Conservation (phyloP, 2,888 invertebrate species). For the Epsilonema sp. region DNA sequence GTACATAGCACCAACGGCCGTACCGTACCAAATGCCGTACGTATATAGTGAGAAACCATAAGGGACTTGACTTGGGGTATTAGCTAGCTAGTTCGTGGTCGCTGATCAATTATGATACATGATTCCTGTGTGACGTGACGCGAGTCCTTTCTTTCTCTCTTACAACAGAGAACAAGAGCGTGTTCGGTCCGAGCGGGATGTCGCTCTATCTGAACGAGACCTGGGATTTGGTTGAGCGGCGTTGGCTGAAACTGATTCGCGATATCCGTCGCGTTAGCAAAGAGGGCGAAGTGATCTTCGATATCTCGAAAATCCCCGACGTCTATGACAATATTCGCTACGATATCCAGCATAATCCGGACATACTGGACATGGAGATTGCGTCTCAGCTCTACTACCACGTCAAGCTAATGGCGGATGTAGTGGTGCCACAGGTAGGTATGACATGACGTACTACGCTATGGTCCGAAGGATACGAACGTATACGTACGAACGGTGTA, state of each 20-base stretch:
- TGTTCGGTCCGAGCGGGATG: no score
- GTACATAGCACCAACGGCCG: no score
- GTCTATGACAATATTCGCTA: slow-evolving; percentile 81
- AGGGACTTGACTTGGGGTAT: no score
- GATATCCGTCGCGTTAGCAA: slow-evolving; percentile 58
- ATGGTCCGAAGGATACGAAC: no score
- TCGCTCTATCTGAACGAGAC: slow-evolving; percentile 92
- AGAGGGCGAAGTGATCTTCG: slow-evolving; percentile 53
- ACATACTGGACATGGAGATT: slow-evolving; percentile 34
- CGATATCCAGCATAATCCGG: slow-evolving; percentile 90
- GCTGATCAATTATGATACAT: no score
- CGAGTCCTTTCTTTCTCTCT: background rate
- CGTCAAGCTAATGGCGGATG: slow-evolving; percentile 89
- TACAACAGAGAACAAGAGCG: background rate
- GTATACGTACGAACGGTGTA: no score
- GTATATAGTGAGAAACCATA: no score
- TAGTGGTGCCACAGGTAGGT: slow-evolving; percentile 87
- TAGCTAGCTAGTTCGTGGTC: no score
- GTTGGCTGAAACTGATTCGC: slow-evolving; percentile 95
- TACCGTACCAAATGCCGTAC: no score
- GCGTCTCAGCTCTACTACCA: slow-evolving; percentile 49
- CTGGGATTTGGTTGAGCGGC: slow-evolving; percentile 88
- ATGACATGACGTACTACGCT: no score
- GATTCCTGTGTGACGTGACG: no score
- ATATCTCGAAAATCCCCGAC: slow-evolving; percentile 96